Base-by-base conservation (phyloP, 35 echinoderm and acorn worm species). In the Holothuria glaberrima region DNA sequence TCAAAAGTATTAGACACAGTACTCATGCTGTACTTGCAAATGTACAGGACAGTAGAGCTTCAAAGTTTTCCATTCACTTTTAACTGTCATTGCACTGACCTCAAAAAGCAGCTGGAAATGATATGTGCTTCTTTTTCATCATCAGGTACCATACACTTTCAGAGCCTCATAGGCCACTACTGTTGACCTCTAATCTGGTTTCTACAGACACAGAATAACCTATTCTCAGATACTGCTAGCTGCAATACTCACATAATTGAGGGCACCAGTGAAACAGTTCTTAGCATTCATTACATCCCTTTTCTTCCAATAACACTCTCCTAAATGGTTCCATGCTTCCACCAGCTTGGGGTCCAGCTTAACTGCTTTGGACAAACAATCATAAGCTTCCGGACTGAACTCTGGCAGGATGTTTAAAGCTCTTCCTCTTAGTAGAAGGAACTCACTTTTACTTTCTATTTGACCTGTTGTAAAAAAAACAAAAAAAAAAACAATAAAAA, bases 301-400 rank as follows among this genome's bases (percentile, higher is more conserved):
- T 21, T 99, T 99, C 88, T 99, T 99, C 97, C 97, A 99, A 88
- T 99, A 99, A 38, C 93, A 93, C 75, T 99, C 97, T 28, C 97
- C 97, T 0, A 99, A 87, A 41, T 99, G 91, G 70, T 99, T 99
- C 97, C 97, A 99, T 21, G 97, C 97, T 63, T 99, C 97, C 0
- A 99, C 97, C 63, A 94, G 88, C 26, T 95, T 92, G n/a, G 97
- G 97, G 33, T 99, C 93, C 4, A 99, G 69, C 59, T 99, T 99
- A 25, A 99, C 97, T 29, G 97, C 97, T 80, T 88, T 91, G 33
- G 97, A 95, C 12, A 99, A 90, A 90, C 90, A 90, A 19, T 99
- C 93, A 26, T 91, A 58, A 4, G 93, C 91, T 26, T 94, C 97
- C 4, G 88, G 73, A 57, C 89, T 94, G 76, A 91, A 99, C 30